Conservation (phyloP, 2,888 invertebrate genomes). For the Machimus rusticus region DNA sequence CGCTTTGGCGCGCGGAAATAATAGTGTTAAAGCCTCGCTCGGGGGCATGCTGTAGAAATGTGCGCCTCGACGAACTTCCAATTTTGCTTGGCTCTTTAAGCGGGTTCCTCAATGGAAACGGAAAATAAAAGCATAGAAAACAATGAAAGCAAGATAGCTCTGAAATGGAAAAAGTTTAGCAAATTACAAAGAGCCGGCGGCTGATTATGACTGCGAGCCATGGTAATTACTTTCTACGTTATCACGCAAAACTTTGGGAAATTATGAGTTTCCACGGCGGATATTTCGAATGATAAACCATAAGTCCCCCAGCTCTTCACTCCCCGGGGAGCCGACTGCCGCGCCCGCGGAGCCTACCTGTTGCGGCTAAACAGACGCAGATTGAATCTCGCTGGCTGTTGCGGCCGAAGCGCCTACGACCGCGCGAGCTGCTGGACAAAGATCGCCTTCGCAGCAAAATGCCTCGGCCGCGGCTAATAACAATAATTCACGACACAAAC, state of each 20-base stretch:
- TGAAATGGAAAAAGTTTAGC: constrained; percentile 30
- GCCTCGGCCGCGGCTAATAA: constrained; percentile 20
- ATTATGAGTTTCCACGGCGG: constrained; percentile 30
- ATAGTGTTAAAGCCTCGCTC: neutral
- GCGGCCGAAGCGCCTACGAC: neutral
- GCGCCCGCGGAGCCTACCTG: neutral
- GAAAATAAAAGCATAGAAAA: constrained; percentile 17
- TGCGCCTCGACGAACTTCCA: neutral
- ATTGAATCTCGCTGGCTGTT: neutral
- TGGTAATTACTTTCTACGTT: constrained; percentile 27
- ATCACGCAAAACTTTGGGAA: constrained; percentile 40
- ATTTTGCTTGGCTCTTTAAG: neutral
- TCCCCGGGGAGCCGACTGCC: neutral
- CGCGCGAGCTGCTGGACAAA: neutral
- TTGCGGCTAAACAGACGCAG: neutral
- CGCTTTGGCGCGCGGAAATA: neutral
- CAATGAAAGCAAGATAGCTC: constrained; percentile 26
- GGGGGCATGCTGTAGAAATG: neutral
- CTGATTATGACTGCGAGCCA: constrained; percentile 4
- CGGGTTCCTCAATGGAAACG: neutral
- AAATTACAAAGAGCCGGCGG: constrained; percentile 18
- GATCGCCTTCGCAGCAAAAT: constrained; percentile 1
- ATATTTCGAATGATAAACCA: constrained; percentile 24
- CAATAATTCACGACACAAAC: constrained; percentile 36
- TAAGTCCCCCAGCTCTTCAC: neutral